Conservation (phyloP, 2,888 invertebrate species). For the Acleris sparsana region DNA sequence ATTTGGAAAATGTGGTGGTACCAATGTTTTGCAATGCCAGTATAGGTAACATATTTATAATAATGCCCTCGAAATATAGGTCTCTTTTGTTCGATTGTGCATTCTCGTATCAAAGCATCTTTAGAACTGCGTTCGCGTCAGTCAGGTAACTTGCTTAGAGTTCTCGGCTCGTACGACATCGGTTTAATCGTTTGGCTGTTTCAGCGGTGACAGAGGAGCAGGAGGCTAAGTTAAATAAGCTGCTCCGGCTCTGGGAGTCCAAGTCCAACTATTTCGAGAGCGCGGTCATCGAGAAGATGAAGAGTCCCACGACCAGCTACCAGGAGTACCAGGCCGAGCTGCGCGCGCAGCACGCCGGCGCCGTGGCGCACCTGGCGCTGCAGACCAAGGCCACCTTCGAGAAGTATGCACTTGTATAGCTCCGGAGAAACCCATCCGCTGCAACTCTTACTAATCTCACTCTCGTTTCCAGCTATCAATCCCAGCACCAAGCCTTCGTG, state of each 20-base stretch:
- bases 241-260: constrained; percentile 97
- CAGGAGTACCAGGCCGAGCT: constrained; percentile 94
- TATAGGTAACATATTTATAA: constrained; percentile 86
- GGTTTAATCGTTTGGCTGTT: constrained; percentile 75
- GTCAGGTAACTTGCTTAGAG: constrained; percentile 79
- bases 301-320: constrained; percentile 94
- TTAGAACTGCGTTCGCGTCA: constrained; percentile 72
- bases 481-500: constrained; percentile 97
- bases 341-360: constrained; percentile 90
- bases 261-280: constrained; percentile 95
- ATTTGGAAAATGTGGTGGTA: constrained; percentile 97
- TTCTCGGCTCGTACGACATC: constrained; percentile 65
- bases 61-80: constrained; percentile 81
- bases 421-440: constrained; percentile 22
- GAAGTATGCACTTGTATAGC: constrained; percentile 72
- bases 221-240: constrained; percentile 94
- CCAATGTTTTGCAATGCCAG: constrained; percentile 99
- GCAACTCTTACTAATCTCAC: constrained; percentile 24
- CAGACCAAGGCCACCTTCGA: constrained; percentile 93
- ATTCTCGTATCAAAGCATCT: constrained; percentile 74
- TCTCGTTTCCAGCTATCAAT: constrained; percentile 87
- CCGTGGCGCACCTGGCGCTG: constrained; percentile 89
- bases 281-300: constrained; percentile 92
- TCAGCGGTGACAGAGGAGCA: constrained; percentile 93
- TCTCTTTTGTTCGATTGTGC: constrained; percentile 74